A percentile compares a stretch with the other conserved stretches of the same genome.
These are phyloP conservation scores for Tanypteryx hageni DNA, from an alignment of 2,888 invertebrate species.

Conservation along the genomic window DNA sequence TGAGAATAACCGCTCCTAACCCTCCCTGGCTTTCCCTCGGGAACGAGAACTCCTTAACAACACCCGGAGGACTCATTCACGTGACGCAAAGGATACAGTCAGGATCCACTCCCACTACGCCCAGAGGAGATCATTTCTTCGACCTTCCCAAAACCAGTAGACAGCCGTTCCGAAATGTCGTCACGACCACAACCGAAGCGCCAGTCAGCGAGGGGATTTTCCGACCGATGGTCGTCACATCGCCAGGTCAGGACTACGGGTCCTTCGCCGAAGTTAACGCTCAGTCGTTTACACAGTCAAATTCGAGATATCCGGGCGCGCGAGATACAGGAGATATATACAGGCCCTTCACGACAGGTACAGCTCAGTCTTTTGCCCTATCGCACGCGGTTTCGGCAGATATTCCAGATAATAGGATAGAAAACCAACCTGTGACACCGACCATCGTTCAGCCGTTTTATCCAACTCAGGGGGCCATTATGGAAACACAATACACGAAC, in stretches of 20 bases:
- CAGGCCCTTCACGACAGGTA: background rate
- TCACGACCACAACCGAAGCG: slow-evolving; percentile 9
- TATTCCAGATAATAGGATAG: background rate
- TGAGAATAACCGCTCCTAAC: background rate
- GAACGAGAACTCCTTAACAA: background rate
- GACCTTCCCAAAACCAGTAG: background rate
- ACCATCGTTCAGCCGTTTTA: too few relatives aligned
- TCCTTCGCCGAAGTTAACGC: background rate
- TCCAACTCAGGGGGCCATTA: too few relatives aligned
- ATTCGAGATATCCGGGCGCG: background rate
- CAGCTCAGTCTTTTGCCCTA: background rate
- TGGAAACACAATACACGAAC: too few relatives aligned
- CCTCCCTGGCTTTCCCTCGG: background rate
- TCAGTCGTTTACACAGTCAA: background rate
- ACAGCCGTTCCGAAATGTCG: background rate
- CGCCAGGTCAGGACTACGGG: background rate
- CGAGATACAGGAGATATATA: background rate
- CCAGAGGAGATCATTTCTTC: background rate
- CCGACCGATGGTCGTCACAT: background rate
- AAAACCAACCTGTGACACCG: too few relatives aligned
- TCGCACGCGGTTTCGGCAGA: background rate
- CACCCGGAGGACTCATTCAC: background rate
- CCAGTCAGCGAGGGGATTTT: background rate
- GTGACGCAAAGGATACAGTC: background rate
- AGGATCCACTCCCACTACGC: background rate